Evolutionary conservation across 2,797 vertebrate genomes (phyloP).

Genomic region (Nothura maculosa): DNA sequence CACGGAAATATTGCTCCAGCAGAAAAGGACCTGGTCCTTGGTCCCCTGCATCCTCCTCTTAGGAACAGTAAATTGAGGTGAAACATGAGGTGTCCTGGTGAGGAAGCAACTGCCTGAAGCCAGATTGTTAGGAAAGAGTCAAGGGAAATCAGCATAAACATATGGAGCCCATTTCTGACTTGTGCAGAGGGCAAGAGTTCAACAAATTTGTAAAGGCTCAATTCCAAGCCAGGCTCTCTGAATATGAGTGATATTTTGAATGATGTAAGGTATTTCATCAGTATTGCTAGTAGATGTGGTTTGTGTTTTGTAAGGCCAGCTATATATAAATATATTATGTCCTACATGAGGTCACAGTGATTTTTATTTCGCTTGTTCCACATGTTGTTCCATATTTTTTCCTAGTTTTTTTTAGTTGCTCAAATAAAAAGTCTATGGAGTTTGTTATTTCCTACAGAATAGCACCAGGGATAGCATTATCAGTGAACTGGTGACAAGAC

Average conservation of each 20-base stretch:
- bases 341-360: not conserved
- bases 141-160: not conserved
- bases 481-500: not conserved
- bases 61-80: not conserved
- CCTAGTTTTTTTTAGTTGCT: not conserved
- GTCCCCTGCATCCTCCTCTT: accelerated
- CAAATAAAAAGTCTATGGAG: not conserved
- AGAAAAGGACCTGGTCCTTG: not conserved
- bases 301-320: not conserved
- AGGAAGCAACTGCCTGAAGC: accelerated
- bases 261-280: not conserved
- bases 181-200: not conserved
- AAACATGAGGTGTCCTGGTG: not conserved
- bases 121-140: accelerated
- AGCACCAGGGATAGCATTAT: not conserved
- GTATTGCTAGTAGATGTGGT: not conserved
- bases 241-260: not conserved
- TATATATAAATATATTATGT: not conserved
- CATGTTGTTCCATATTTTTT: not conserved
- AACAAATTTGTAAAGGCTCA: not conserved
- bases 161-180: not conserved
- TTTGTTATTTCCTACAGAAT: not conserved
- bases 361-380: not conserved
- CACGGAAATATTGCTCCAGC: not conserved
- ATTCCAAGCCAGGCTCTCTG: not conserved